A percentile compares a stretch with the other conserved stretches of the same genome.
phyloP scores from a whole-genome alignment of 2,113 vertebrate genomes.

The Hipposideros armiger region DNA sequence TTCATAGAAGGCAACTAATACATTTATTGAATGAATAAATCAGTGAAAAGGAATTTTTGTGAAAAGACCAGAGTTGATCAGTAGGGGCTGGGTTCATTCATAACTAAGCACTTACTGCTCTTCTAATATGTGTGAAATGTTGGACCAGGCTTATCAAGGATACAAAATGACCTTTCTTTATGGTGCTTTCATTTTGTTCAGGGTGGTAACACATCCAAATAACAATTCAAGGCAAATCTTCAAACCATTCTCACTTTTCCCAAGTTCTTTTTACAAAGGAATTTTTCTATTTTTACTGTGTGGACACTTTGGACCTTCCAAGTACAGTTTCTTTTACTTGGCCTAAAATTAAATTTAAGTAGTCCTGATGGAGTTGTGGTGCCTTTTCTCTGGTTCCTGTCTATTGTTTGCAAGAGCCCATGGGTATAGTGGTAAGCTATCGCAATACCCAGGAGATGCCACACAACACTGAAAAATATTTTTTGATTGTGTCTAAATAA shows the following conservation, averaged over 20 bases:
- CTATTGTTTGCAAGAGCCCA: slow-evolving; percentile 50
- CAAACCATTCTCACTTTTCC: background rate
- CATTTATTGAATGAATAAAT: background rate
- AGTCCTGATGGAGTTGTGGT: slow-evolving; percentile 60
- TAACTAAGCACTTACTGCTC: background rate
- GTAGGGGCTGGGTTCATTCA: background rate
- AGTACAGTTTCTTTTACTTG: slow-evolving; percentile 72
- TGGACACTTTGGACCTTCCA: background rate
- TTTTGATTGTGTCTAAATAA: slow-evolving; percentile 60
- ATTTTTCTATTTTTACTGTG: slow-evolving; percentile 58
- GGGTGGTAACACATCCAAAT: background rate
- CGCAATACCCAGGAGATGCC: slow-evolving; percentile 54
- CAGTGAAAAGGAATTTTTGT: background rate
- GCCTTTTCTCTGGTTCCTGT: slow-evolving; percentile 72
- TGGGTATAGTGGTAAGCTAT: slow-evolving; percentile 49
- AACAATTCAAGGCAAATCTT: background rate
- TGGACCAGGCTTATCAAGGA: background rate
- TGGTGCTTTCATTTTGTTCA: background rate
- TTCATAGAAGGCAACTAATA: background rate
- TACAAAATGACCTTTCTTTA: background rate
- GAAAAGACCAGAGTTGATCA: background rate
- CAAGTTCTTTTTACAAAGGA: slow-evolving; percentile 16
- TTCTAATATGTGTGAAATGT: background rate
- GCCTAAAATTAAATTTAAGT: slow-evolving; percentile 72
- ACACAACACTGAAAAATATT: slow-evolving; percentile 49